Conservation (phyloP, 2,888 invertebrate species). For the Byasa hedistus region DNA sequence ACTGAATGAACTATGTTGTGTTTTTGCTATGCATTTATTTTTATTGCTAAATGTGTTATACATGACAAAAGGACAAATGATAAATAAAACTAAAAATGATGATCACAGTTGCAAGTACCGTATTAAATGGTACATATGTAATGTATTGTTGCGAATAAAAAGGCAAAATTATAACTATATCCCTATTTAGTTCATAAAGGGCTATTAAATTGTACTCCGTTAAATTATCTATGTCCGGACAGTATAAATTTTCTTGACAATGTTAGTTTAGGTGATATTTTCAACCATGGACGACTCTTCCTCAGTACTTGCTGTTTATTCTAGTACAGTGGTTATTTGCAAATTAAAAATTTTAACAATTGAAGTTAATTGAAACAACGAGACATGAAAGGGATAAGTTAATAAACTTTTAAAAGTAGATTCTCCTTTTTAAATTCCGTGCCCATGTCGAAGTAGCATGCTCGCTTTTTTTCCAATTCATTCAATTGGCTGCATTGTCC, state of each 20-base stretch:
- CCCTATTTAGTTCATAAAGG: no score
- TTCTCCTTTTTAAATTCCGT: conserved; percentile 15
- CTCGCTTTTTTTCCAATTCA: conserved; percentile 41
- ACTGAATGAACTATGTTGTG: no score
- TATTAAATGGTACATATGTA: no score
- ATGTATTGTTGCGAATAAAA: no score
- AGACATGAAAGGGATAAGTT: conserved; percentile 13
- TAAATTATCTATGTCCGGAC: no score
- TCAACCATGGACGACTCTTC: neutral
- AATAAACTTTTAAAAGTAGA: conserved; percentile 18
- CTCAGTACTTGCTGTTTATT: neutral
- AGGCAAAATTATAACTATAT: no score
- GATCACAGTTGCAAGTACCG: neutral
- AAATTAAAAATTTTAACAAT: conserved; percentile 1
- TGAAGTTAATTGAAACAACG: conserved; percentile 3
- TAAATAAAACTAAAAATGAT: neutral
- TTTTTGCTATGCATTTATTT: neutral
- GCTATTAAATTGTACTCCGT: no score
- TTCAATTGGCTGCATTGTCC: conserved; percentile 44
- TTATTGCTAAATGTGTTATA: neutral
- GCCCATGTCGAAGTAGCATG: conserved; percentile 30
- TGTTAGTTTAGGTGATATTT: neutral
- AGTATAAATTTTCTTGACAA: no score
- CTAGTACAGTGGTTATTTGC: neutral
- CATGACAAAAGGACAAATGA: neutral